Evolutionary conservation across 2,888 invertebrate genomes (phyloP).

Genomic region (Orthosia incerta): DNA sequence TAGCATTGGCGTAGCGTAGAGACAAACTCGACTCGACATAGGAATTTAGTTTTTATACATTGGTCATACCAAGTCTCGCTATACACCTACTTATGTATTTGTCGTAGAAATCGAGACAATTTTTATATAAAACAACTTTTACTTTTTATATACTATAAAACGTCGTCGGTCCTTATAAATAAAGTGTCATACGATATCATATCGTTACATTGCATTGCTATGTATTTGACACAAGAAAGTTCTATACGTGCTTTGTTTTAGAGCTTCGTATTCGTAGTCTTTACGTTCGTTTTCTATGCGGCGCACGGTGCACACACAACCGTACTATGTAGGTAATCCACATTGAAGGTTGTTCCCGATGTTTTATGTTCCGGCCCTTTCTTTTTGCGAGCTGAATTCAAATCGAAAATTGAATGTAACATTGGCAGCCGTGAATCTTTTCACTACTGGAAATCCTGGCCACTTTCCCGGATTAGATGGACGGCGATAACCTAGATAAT

Average conservation of each 20-base stretch:
- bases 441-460: slow-evolving; percentile 39
- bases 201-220: slow-evolving; percentile 47
- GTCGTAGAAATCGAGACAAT: slow-evolving; percentile 48
- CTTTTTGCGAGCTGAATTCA: slow-evolving; percentile 76
- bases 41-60: slow-evolving; percentile 48
- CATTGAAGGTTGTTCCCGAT: slow-evolving; percentile 75
- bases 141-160: slow-evolving; percentile 57
- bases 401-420: slow-evolving; percentile 56
- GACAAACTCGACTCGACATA: slow-evolving; percentile 31
- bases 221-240: slow-evolving; percentile 77
- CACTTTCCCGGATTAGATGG: slow-evolving; percentile 42
- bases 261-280: slow-evolving; percentile 66
- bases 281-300: slow-evolving; percentile 73
- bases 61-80: slow-evolving; percentile 17
- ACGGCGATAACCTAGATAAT: slow-evolving; percentile 37
- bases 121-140: slow-evolving; percentile 62
- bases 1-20: slow-evolving; percentile 20
- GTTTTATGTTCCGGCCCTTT: slow-evolving; percentile 75
- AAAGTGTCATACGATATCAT: slow-evolving; percentile 26
- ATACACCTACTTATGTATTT: neutral
- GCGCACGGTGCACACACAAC: slow-evolving; percentile 68
- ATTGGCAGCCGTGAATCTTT: slow-evolving; percentile 36
- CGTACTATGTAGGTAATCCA: slow-evolving; percentile 71
- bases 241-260: slow-evolving; percentile 75
- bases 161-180: slow-evolving; percentile 38